These are phyloP conservation scores for Tuberolachnus salignus DNA, from an alignment of 2,888 invertebrate genomes.

Conservation along the genomic window DNA sequence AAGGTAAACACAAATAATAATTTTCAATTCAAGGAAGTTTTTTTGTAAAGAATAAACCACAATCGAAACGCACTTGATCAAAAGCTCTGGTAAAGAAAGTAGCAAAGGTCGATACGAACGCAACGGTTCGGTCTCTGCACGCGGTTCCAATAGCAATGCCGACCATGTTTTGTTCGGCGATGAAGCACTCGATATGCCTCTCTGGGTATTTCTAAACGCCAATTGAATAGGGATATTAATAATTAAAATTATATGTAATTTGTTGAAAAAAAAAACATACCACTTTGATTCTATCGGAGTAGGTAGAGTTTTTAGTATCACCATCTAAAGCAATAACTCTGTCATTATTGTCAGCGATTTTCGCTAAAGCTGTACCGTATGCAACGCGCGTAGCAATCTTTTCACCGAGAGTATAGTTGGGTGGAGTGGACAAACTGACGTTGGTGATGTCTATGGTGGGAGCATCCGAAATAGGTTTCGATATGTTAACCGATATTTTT, in stretches of 20 bases:
- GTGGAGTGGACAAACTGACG: constrained; percentile 78
- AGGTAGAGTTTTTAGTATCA: constrained; percentile 99
- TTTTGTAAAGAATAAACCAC: constrained; percentile 3
- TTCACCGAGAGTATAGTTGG: constrained; percentile 80
- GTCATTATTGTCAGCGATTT: constrained; percentile 72
- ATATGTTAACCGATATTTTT: constrained; percentile 69
- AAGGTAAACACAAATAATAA: constrained; percentile 57
- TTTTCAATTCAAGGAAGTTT: constrained; percentile 1
- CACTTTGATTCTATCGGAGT: constrained; percentile 87
- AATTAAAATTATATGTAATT: neutral
- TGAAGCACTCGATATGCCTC: constrained; percentile 95
- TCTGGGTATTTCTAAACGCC: constrained; percentile 68
- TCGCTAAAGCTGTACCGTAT: constrained; percentile 92
- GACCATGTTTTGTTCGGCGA: constrained; percentile 97
- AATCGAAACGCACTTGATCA: constrained; percentile 75
- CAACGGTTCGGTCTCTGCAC: constrained; percentile 88
- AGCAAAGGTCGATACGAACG: constrained; percentile 97
- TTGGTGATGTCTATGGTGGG: constrained; percentile 76
- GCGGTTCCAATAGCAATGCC: constrained; percentile 95
- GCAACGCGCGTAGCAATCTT: constrained; percentile 87
- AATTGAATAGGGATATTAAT: constrained; percentile 16
- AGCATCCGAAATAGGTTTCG: constrained; percentile 73
- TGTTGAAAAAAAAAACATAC: constrained; percentile 60
- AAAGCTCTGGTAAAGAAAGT: constrained; percentile 96
- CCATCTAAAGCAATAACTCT: constrained; percentile 95